Conservation (phyloP, 2,888 invertebrate genomes). For the Lumbricus terrestris region DNA sequence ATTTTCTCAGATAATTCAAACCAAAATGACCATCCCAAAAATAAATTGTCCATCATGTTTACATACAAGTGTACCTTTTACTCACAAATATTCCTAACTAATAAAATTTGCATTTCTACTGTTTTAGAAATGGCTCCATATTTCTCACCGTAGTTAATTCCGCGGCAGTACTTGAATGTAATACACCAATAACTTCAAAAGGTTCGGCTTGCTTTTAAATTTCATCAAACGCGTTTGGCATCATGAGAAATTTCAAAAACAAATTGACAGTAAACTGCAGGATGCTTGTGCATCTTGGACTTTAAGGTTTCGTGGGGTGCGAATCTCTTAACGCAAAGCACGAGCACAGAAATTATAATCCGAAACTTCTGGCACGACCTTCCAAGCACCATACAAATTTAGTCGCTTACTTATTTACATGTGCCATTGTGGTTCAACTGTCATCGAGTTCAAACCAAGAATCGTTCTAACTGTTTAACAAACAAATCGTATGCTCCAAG, state of each 20-base stretch:
- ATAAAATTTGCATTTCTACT: not conserved
- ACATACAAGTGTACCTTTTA: not conserved
- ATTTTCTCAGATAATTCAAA: too few species aligned
- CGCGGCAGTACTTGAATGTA: not conserved
- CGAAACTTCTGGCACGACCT: not conserved
- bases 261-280: not conserved
- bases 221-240: too few species aligned
- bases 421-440: not conserved
- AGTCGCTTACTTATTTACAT: not conserved
- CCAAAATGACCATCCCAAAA: too few species aligned
- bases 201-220: too few species aligned
- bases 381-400: not conserved
- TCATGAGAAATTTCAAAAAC: not conserved
- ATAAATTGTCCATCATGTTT: not conserved
- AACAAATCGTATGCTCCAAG: not conserved
- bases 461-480: not conserved
- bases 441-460: not conserved
- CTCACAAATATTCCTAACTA: not conserved
- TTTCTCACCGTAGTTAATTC: not conserved
- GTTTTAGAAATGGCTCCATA: not conserved
- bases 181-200: not conserved
- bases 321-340: not conserved
- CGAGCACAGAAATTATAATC: not conserved
- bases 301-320: not conserved
- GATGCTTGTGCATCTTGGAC: not conserved